Base-by-base conservation (phyloP, 2,888 invertebrate genomes). In the Digitonthophagus gazella region DNA sequence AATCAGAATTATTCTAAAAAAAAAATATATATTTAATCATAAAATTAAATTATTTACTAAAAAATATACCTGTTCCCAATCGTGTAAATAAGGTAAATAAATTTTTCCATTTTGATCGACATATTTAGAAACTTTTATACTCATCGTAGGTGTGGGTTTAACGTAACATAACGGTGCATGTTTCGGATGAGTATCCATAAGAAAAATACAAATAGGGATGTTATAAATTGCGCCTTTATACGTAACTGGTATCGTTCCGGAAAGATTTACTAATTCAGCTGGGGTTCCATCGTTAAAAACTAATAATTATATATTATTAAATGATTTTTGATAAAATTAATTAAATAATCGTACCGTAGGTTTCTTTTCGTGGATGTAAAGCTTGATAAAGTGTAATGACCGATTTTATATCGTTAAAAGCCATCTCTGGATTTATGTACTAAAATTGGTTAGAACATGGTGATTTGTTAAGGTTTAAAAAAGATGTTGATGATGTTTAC, bases 161-260 rank as follows among this genome's bases (percentile, higher is more conserved):
- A 99, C 98, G 79, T 91, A 95, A 80, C 93, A 93, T 84, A 98
- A 91, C 0, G 99, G 99, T 44, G 98, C 96, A 84, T 96, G 94
- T 80, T 93, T 91, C 0, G 99, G 99, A 86, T 99, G 97, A 2
- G 97, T 97, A 80, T 98, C 97, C 90, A 96, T 92, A 65, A 99
- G 81, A 95, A 96, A 98, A 77, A 99, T 91, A 80, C 93, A 93
- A 56, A 99, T 90, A 11, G 99, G 99, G 82, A 99, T 99, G 84
- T 98, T 96, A 84, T 99, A 99, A 61, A 86, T 88, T 69, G 80
- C 85, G 84, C 95, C 93, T 89, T 93, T 96, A 80, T 93, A 97
- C 67, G 88, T 86, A 0, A 98, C 95, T 58, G 97, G 98, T 77
- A 98, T 94, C 4, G 97, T 98, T 67, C 98, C 98, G 79, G 90